These are phyloP conservation scores for Paratrypauchen microcephalus DNA, from an alignment of 2,797 vertebrate species.

Conservation along the genomic window DNA sequence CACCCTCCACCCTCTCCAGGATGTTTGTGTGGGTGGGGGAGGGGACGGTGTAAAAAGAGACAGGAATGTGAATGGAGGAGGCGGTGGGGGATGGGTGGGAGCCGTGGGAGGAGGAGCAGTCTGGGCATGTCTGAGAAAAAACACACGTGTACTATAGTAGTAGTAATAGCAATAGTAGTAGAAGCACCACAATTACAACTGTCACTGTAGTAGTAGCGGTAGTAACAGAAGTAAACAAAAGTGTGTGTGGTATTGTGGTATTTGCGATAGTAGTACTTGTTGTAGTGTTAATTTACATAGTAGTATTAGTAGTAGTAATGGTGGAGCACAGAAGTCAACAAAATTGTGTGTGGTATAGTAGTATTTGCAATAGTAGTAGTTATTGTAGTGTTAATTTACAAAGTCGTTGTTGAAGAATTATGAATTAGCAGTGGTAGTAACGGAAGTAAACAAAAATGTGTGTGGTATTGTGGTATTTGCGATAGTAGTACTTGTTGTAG, in stretches of 20 bases:
- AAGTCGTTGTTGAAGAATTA: too few relatives aligned
- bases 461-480: too few relatives aligned
- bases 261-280: too few relatives aligned
- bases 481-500: too few relatives aligned
- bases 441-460: too few relatives aligned
- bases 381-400: too few relatives aligned
- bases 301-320: too few relatives aligned
- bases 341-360: too few relatives aligned
- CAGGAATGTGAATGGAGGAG: slow-evolving; percentile 50
- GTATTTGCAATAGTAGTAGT: neutral
- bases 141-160: slow-evolving; percentile 1
- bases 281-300: too few relatives aligned
- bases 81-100: slow-evolving; percentile 47
- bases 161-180: neutral
- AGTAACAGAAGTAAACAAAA: too few relatives aligned
- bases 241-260: too few relatives aligned
- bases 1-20: slow-evolving; percentile 12
- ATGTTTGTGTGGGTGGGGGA: slow-evolving; percentile 37
- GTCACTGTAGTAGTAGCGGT: too few relatives aligned
- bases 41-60: slow-evolving; percentile 41
- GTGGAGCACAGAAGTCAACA: neutral
- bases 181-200: neutral
- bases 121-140: slow-evolving; percentile 44
- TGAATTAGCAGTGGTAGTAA: neutral
- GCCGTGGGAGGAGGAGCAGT: slow-evolving; percentile 43